phyloP scores from a whole-genome alignment of 1,140 invertebrate species.

The Panagrolaimus sp. region DNA sequence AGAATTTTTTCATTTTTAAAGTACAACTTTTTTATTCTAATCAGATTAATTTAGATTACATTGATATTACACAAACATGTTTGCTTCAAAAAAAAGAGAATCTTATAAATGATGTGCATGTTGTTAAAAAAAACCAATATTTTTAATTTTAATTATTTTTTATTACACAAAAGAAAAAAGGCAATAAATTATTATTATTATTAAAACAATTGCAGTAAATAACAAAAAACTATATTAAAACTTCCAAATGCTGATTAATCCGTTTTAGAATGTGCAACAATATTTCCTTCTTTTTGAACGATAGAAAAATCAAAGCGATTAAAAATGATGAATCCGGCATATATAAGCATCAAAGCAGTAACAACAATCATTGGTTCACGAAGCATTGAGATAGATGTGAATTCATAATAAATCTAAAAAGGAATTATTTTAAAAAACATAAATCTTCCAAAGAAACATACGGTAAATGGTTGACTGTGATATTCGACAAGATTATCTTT shows the following conservation, averaged over 20 bases:
- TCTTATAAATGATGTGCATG: too few species aligned
- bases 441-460: slow-evolving; percentile 52
- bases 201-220: too few species aligned
- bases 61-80: too few species aligned
- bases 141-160: too few species aligned
- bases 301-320: slow-evolving; percentile 85
- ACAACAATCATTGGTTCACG: slow-evolving; percentile 85
- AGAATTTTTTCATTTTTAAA: too few species aligned
- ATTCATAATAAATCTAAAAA: slow-evolving; percentile 73
- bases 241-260: neutral
- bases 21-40: too few species aligned
- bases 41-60: too few species aligned
- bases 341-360: slow-evolving; percentile 79
- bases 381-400: slow-evolving; percentile 73
- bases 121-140: too few species aligned
- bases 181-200: too few species aligned
- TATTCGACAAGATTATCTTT: slow-evolving; percentile 88
- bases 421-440: neutral
- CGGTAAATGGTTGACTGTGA: slow-evolving; percentile 81
- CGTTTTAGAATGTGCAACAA: slow-evolving; percentile 8
- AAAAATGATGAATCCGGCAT: slow-evolving; percentile 84
- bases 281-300: neutral
- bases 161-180: too few species aligned
- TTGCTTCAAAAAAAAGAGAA: too few species aligned
- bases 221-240: too few species aligned